These are phyloP conservation scores for Coranthus polyacanthus DNA, from an alignment of 2,797 vertebrate species.

Conservation along the genomic window DNA sequence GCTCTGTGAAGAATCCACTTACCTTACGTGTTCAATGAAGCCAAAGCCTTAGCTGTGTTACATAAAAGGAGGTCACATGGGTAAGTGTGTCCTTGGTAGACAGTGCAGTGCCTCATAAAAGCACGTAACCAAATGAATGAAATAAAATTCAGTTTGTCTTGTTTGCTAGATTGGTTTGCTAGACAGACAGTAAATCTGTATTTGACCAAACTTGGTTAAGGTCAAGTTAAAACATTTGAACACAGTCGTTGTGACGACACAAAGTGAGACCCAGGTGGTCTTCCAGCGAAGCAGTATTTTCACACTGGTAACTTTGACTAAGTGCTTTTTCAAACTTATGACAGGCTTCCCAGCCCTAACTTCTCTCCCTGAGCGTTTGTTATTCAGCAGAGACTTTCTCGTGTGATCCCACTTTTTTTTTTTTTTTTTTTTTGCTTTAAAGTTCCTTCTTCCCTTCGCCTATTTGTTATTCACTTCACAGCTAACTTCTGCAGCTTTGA, in stretches of 20 bases:
- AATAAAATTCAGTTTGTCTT: no score
- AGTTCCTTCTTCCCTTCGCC: slow-evolving; percentile 31
- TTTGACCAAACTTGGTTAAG: no score
- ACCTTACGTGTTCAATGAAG: background rate
- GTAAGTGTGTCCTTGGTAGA: background rate
- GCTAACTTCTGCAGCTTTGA: slow-evolving; percentile 61
- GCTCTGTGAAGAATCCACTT: background rate
- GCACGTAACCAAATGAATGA: background rate
- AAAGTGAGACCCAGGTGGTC: no score
- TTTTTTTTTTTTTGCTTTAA: slow-evolving; percentile 21
- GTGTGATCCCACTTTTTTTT: slow-evolving; percentile 15
- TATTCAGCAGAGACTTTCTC: slow-evolving; percentile 45
- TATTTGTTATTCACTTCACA: slow-evolving; percentile 71
- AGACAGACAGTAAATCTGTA: no score
- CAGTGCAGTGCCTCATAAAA: background rate
- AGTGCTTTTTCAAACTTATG: slow-evolving; percentile 47
- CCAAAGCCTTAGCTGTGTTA: background rate
- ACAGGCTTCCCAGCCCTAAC: slow-evolving; percentile 29
- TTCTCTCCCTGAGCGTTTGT: slow-evolving; percentile 44
- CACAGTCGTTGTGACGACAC: no score
- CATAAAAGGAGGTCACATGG: background rate
- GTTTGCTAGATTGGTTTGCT: no score
- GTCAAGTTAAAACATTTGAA: no score
- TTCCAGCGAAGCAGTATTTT: slow-evolving; percentile 1
- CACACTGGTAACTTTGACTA: slow-evolving; percentile 35